A percentile compares a stretch with the other conserved stretches of the same genome.
These are phyloP conservation scores for Agapornis roseicollis DNA, from an alignment of 2,113 vertebrate species.

Conservation along the genomic window DNA sequence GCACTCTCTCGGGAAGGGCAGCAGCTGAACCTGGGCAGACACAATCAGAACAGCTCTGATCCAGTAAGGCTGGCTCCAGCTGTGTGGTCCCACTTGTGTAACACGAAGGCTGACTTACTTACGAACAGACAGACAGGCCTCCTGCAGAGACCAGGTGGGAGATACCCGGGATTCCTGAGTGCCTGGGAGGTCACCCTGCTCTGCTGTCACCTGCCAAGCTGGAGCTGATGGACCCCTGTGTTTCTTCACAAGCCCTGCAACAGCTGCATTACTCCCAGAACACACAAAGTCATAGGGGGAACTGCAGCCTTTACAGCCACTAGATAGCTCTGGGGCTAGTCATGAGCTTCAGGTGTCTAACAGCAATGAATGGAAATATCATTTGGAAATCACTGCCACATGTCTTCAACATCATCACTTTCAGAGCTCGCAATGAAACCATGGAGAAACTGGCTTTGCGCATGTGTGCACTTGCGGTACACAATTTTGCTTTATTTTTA, in stretches of 20 bases:
- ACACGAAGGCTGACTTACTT: rapidly evolving
- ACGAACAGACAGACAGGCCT: background rate
- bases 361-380: background rate
- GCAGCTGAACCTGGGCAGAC: background rate
- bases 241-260: background rate
- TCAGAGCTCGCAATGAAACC: background rate
- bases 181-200: background rate
- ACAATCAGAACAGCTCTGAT: background rate
- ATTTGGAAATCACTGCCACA: background rate
- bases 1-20: background rate
- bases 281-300: rapidly evolving
- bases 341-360: background rate
- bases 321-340: background rate
- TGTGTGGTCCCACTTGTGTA: rapidly evolving
- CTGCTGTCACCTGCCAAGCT: rapidly evolving
- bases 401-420: rapidly evolving
- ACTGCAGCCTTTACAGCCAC: background rate
- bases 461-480: background rate
- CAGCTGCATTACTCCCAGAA: background rate
- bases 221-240: background rate
- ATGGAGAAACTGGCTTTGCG: rapidly evolving
- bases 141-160: background rate
- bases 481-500: background rate
- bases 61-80: background rate
- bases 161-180: rapidly evolving